Conservation (phyloP, 2,113 vertebrate genomes). For the Aleadryas rufinucha region DNA sequence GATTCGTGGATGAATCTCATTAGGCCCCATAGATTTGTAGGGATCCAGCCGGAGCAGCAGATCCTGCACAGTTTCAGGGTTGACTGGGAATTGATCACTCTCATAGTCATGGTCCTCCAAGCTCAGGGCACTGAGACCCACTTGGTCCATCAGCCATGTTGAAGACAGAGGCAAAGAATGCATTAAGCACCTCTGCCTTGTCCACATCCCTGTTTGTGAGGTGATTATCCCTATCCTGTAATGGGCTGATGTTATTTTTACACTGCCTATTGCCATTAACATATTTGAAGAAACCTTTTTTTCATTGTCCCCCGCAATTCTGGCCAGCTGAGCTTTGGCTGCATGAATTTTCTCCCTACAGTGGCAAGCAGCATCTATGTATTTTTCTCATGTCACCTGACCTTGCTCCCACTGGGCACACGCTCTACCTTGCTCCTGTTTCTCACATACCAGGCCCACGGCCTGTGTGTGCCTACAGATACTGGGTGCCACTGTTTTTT, state of each 20-base stretch:
- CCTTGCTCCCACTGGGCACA: background rate
- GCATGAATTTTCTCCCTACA: background rate
- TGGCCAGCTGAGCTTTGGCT: background rate
- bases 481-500: background rate
- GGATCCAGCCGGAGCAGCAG: background rate
- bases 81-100: background rate
- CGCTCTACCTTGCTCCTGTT: fast-evolving
- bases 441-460: background rate
- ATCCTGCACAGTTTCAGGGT: background rate
- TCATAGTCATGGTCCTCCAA: background rate
- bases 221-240: background rate
- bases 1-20: background rate
- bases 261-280: background rate
- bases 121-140: background rate
- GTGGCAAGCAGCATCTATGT: background rate
- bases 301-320: background rate
- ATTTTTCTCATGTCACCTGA: background rate
- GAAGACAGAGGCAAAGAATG: background rate
- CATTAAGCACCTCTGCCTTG: background rate
- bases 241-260: background rate
- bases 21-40: background rate
- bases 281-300: background rate
- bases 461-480: background rate
- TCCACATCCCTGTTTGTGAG: background rate
- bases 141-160: background rate